phyloP scores from a whole-genome alignment of 2,888 invertebrate species.

The Euplexia lucipara region DNA sequence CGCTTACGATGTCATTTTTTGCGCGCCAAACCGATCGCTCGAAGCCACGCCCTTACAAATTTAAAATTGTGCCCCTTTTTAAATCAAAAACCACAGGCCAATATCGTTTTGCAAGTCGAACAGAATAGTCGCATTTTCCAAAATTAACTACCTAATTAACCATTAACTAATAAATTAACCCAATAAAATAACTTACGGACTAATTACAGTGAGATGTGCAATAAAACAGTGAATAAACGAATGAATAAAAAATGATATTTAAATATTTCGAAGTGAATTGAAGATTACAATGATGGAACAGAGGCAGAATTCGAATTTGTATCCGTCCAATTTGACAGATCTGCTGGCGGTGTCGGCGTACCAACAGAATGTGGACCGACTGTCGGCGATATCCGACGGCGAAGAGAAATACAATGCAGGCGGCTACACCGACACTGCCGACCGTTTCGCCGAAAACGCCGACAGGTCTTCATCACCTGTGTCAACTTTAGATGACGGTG shows the following conservation, averaged over 20 bases:
- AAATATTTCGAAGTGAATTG: conserved; percentile 58
- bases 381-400: conserved; percentile 74
- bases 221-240: conserved; percentile 45
- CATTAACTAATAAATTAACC: conserved; percentile 59
- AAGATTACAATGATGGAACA: conserved; percentile 82
- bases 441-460: conserved; percentile 71
- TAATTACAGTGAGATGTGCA: conserved; percentile 54
- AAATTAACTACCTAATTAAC: conserved; percentile 63
- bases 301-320: conserved; percentile 75
- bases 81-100: conserved; percentile 82
- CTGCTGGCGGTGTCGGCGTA: conserved; percentile 80
- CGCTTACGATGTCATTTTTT: conserved; percentile 88
- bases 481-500: conserved; percentile 84
- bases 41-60: conserved; percentile 83
- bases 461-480: conserved; percentile 81
- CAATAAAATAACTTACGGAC: conserved; percentile 66
- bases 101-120: conserved; percentile 74
- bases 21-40: conserved; percentile 84
- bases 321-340: conserved; percentile 83
- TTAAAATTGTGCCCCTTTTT: conserved; percentile 80
- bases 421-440: conserved; percentile 69
- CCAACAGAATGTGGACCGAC: conserved; percentile 80
- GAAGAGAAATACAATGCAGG: conserved; percentile 77
- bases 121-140: conserved; percentile 70
- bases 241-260: conserved; percentile 47